Evolutionary conservation across 2,113 vertebrate species (phyloP).

Genomic region (Scytalopus superciliaris): DNA sequence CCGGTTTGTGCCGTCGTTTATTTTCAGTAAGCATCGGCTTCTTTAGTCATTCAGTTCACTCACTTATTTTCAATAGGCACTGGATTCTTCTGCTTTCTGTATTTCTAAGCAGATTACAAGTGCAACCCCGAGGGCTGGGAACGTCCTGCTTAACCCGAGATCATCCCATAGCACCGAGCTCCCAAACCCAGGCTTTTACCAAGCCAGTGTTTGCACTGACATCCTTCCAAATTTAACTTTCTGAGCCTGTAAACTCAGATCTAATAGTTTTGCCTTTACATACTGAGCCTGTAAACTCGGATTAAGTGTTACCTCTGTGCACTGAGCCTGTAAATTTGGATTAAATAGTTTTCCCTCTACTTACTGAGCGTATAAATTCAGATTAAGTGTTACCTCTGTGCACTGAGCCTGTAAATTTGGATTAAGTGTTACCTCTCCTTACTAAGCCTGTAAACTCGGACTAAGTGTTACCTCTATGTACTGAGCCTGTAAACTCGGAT

Average conservation of each 20-base stretch:
- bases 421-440: too few species aligned
- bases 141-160: neutral
- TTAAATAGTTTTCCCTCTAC: too few species aligned
- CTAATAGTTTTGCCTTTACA: too few species aligned
- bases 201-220: neutral
- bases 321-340: too few species aligned
- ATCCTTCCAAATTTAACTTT: neutral
- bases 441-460: neutral
- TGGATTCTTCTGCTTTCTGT: neutral
- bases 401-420: too few species aligned
- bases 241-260: neutral
- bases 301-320: neutral
- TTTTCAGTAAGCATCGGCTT: neutral
- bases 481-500: neutral
- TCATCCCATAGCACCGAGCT: fast-evolving
- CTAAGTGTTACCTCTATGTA: neutral
- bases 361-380: too few species aligned
- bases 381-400: neutral
- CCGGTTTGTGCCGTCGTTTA: neutral
- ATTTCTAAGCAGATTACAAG: neutral
- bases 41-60: neutral
- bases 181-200: neutral
- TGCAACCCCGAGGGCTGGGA: neutral
- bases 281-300: too few species aligned
- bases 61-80: neutral